phyloP scores from a whole-genome alignment of 1,140 invertebrate species.

The Brachionus asplanchnoidis region DNA sequence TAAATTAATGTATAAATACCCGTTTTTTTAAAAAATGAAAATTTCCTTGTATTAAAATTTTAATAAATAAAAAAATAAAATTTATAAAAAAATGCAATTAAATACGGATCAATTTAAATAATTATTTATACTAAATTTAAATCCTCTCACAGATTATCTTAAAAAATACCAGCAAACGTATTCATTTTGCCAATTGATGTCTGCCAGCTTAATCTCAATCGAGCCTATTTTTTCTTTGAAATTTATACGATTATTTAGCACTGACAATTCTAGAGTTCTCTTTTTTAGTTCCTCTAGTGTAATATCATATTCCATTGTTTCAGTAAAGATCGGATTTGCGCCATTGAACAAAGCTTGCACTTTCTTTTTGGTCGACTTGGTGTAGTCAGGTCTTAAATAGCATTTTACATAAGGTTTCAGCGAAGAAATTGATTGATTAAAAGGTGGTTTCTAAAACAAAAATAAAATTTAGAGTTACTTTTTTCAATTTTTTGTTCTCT shows the following conservation, averaged over 20 bases:
- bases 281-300: neutral
- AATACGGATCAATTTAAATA: neutral
- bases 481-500: neutral
- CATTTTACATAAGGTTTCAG: constrained; percentile 40
- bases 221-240: constrained; percentile 31
- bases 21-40: too few species aligned
- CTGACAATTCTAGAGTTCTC: neutral
- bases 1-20: too few species aligned
- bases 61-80: neutral
- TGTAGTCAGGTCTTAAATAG: constrained; percentile 20
- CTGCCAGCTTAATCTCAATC: constrained; percentile 16
- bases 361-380: constrained; percentile 31
- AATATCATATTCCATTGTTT: constrained; percentile 40
- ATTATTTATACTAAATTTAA: neutral
- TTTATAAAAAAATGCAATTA: neutral
- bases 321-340: constrained; percentile 39
- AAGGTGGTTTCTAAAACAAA: neutral
- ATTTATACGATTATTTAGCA: constrained; percentile 28
- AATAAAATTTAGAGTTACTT: neutral
- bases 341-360: constrained; percentile 26
- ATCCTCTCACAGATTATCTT: neutral
- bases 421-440: constrained; percentile 28
- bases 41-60: too few species aligned
- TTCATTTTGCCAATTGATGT: constrained; percentile 10
- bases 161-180: constrained; percentile 24